These are phyloP conservation scores for Chloropsis cyanopogon DNA, from an alignment of 2,113 vertebrate species.

Conservation along the genomic window DNA sequence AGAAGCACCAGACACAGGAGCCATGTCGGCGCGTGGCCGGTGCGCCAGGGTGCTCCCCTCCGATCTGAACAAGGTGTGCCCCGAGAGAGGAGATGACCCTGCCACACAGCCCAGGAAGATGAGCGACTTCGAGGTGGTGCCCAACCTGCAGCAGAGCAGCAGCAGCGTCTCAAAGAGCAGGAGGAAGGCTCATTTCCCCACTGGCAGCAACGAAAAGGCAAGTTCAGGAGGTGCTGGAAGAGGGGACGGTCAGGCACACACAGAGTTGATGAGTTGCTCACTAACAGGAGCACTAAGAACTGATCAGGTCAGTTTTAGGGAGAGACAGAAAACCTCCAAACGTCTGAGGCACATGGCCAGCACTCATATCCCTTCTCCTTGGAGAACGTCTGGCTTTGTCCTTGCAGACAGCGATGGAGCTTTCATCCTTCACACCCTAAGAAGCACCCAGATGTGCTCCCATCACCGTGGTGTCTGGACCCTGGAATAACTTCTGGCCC, in stretches of 20 bases:
- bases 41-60: constrained; percentile 9
- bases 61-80: not conserved
- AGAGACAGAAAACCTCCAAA: not conserved
- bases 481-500: not conserved
- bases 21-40: not conserved
- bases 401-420: accelerated
- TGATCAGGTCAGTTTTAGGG: not conserved
- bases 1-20: not conserved
- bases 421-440: not conserved
- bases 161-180: constrained; percentile 31
- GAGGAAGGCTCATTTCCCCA: constrained; percentile 9
- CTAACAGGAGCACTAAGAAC: not conserved
- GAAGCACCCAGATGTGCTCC: not conserved
- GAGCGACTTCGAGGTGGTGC: constrained; percentile 31
- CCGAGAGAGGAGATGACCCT: constrained; percentile 22
- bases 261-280: not conserved
- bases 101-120: not conserved
- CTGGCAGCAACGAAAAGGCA: constrained; percentile 63
- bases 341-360: not conserved
- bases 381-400: not conserved
- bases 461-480: not conserved
- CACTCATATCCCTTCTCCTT: not conserved
- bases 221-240: not conserved
- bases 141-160: constrained; percentile 54
- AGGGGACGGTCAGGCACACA: accelerated